Conservation (phyloP, 2,888 invertebrate species). For the Dexiosoma caninum region DNA sequence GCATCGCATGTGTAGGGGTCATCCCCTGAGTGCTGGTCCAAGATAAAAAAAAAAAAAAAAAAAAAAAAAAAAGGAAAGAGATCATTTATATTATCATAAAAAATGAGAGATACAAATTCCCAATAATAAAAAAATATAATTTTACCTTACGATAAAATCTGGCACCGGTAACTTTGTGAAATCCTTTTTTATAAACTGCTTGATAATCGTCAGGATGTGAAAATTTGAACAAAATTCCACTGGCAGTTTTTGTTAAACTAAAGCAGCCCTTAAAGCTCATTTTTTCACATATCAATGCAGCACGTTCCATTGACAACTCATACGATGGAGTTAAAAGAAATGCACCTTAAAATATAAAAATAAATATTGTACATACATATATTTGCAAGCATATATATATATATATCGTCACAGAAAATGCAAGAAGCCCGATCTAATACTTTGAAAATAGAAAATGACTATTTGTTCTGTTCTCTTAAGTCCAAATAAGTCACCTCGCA, state of each 20-base stretch:
- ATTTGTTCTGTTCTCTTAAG: too few species aligned
- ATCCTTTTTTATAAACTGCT: conserved; percentile 91
- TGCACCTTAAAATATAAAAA: conserved; percentile 79
- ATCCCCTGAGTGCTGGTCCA: too few species aligned
- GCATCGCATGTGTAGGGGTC: too few species aligned
- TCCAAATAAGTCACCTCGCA: too few species aligned
- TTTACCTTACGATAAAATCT: conserved; percentile 90
- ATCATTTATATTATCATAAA: too few species aligned
- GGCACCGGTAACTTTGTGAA: conserved; percentile 91
- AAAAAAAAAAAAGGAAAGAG: not conserved
- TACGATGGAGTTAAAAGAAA: conserved; percentile 91
- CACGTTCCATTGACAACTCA: conserved; percentile 91
- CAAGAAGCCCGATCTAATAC: too few species aligned
- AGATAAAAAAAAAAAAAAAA: not conserved
- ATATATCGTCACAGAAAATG: too few species aligned
- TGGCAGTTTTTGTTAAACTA: conserved; percentile 91
- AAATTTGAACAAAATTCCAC: conserved; percentile 92
- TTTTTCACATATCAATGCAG: conserved; percentile 91
- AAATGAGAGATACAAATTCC: too few species aligned
- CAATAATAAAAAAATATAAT: too few species aligned
- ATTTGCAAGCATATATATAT: too few species aligned
- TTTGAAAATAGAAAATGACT: too few species aligned
- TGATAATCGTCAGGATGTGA: conserved; percentile 92
- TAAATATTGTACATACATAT: too few species aligned
- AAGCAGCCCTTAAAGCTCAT: conserved; percentile 92